These are phyloP conservation scores for Psittacula cyanocephala DNA, from an alignment of 2,113 vertebrate species.

Conservation along the genomic window DNA sequence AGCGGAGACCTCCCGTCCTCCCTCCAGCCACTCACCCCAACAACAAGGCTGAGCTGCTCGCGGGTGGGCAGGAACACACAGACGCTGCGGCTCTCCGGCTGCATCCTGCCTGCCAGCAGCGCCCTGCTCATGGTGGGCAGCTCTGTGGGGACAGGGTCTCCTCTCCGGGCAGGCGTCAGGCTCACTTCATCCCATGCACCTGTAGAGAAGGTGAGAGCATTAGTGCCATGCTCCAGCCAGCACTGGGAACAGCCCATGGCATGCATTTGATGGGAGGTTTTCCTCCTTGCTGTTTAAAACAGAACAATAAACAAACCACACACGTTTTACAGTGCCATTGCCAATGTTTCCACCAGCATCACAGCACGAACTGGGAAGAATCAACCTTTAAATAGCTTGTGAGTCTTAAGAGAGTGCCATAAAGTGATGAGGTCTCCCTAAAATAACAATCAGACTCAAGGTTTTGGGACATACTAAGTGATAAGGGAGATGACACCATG, in stretches of 20 bases:
- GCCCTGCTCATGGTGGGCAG: slow-evolving; percentile 49
- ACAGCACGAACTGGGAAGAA: not conserved
- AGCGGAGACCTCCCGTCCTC: not conserved
- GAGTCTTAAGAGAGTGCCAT: not conserved
- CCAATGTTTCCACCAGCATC: not conserved
- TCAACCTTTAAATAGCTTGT: not conserved
- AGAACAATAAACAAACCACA: not conserved
- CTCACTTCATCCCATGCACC: slow-evolving; percentile 38
- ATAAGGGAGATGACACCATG: not conserved
- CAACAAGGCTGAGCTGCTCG: slow-evolving; percentile 79
- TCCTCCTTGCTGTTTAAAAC: not conserved
- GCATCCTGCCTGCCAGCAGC: slow-evolving; percentile 38
- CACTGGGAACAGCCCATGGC: not conserved
- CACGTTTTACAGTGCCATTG: not conserved
- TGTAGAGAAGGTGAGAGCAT: slow-evolving; percentile 4
- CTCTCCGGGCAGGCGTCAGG: not conserved
- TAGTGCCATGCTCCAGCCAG: not conserved
- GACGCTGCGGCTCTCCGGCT: slow-evolving; percentile 75
- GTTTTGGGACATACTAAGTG: not conserved
- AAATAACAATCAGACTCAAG: not conserved
- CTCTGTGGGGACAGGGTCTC: not conserved
- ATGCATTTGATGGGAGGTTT: not conserved
- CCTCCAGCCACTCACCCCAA: slow-evolving; percentile 74
- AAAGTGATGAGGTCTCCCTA: not conserved
- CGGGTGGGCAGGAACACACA: slow-evolving; percentile 85